phyloP scores from a whole-genome alignment of 1,140 invertebrate genomes.

The Tenebrio molitor region DNA sequence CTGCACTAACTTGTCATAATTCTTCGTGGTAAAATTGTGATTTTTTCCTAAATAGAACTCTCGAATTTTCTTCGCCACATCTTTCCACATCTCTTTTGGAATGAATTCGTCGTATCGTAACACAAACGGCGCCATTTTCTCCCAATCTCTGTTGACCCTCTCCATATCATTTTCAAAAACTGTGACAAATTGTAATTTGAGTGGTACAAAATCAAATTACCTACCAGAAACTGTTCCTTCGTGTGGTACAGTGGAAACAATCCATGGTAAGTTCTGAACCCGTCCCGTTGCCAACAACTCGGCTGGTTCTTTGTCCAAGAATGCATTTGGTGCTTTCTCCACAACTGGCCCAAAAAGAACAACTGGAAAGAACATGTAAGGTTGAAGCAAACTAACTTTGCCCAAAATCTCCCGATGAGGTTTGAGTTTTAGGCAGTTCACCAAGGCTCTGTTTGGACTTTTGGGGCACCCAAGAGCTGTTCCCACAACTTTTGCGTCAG shows the following conservation, averaged over 20 bases:
- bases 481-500: conserved; percentile 75
- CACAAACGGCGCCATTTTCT: conserved; percentile 69
- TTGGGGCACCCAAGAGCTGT: conserved; percentile 78
- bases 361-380: conserved; percentile 59
- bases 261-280: conserved; percentile 60
- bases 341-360: conserved; percentile 60
- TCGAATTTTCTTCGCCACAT: conserved; percentile 69
- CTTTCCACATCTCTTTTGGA: conserved; percentile 64
- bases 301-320: too few relatives aligned
- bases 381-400: background rate
- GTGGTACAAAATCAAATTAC: background rate
- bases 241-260: conserved; percentile 58
- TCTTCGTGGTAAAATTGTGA: background rate
- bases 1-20: conserved; percentile 64
- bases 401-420: conserved; percentile 2
- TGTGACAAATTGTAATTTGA: conserved; percentile 41
- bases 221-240: conserved; percentile 51
- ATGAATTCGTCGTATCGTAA: conserved; percentile 76
- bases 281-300: conserved; percentile 67
- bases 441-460: conserved; percentile 70
- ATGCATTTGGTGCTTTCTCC: conserved; percentile 64
- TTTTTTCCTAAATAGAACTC: conserved; percentile 57
- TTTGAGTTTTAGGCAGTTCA: conserved; percentile 75
- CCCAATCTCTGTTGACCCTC: conserved; percentile 72
- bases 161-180: conserved; percentile 58